phyloP scores from a whole-genome alignment of 1,140 invertebrate species.

The Anagrus nilaparvatae region DNA sequence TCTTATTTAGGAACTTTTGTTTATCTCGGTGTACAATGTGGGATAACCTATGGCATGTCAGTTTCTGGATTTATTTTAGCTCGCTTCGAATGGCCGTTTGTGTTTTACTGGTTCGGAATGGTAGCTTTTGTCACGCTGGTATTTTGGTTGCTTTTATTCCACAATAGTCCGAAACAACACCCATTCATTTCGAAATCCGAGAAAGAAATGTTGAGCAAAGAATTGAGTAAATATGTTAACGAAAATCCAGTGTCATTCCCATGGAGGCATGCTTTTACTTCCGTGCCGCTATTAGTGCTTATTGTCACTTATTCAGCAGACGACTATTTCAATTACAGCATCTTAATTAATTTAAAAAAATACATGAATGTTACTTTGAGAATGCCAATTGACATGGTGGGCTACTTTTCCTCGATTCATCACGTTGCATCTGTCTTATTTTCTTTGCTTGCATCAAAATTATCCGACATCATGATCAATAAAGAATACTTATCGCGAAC shows the following conservation, averaged over 20 bases:
- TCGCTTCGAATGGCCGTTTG: slow-evolving; percentile 56
- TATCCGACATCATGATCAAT: slow-evolving; percentile 58
- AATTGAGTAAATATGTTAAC: slow-evolving; percentile 45
- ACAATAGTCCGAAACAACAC: slow-evolving; percentile 68
- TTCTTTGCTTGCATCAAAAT: slow-evolving; percentile 52
- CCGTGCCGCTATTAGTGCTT: slow-evolving; percentile 62
- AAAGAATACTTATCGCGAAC: slow-evolving; percentile 47
- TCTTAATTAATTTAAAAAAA: slow-evolving; percentile 85
- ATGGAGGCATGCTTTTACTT: slow-evolving; percentile 65
- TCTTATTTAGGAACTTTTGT: slow-evolving; percentile 64
- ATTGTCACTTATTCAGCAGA: slow-evolving; percentile 72
- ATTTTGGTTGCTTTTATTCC: slow-evolving; percentile 62
- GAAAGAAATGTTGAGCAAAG: slow-evolving; percentile 57
- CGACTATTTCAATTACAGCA: slow-evolving; percentile 91
- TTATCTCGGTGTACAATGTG: slow-evolving; percentile 59
- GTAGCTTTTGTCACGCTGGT: slow-evolving; percentile 63
- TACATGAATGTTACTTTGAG: slow-evolving; percentile 83
- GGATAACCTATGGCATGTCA: slow-evolving; percentile 65
- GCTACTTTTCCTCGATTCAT: slow-evolving; percentile 56
- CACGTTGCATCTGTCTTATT: slow-evolving; percentile 64
- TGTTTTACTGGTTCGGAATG: slow-evolving; percentile 76
- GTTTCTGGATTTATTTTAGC: slow-evolving; percentile 61
- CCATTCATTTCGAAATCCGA: slow-evolving; percentile 75
- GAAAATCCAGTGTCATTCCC: slow-evolving; percentile 52
- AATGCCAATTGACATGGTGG: slow-evolving; percentile 67